phyloP scores from a whole-genome alignment of 2,113 vertebrate species.

The Muscicapa adusta region DNA sequence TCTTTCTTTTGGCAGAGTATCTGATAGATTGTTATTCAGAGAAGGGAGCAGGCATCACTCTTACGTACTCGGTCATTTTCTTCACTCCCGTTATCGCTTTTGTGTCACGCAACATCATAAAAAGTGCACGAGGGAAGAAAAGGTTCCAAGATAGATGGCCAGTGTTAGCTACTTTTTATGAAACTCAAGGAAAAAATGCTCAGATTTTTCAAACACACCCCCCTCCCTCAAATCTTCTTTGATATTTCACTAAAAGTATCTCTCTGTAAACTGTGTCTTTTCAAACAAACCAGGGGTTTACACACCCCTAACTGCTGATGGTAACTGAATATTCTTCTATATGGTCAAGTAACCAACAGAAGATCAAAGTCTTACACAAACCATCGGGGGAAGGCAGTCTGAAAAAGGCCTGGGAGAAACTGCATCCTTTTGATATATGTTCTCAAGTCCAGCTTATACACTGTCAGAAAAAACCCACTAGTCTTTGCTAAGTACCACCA shows the following conservation, averaged over 20 bases:
- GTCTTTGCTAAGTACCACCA: neutral
- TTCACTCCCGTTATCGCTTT: neutral
- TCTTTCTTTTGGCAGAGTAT: neutral
- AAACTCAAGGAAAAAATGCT: neutral
- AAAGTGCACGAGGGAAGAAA: neutral
- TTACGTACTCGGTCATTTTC: neutral
- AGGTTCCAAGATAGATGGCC: neutral
- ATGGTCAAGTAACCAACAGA: neutral
- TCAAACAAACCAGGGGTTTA: neutral
- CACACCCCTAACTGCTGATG: neutral
- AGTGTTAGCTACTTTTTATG: neutral
- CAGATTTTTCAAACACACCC: neutral
- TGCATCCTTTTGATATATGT: neutral
- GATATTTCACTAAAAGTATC: neutral
- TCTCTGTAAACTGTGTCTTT: neutral
- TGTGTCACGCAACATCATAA: neutral
- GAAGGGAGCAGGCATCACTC: neutral
- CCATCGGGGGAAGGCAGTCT: neutral
- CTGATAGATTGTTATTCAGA: neutral
- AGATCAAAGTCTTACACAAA: neutral
- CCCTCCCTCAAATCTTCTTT: rapidly evolving
- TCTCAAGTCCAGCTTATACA: neutral
- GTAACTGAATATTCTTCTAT: neutral
- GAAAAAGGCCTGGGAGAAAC: neutral
- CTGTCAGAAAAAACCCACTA: neutral